Base-by-base conservation (phyloP, 2,888 invertebrate species). In the Carcina quercana region DNA sequence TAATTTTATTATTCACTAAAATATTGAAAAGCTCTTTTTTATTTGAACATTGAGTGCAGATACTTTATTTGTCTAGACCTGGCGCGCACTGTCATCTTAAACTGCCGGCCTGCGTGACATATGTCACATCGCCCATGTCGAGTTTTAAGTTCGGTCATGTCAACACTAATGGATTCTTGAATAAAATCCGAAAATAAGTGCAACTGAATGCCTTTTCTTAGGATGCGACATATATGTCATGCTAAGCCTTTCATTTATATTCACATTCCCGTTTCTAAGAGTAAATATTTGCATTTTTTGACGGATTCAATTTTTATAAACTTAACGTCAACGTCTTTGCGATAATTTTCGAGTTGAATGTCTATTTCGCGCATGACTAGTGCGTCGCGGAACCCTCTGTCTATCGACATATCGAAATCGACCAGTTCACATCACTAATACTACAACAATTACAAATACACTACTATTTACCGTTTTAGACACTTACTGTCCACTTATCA, bases 1-100 rank as follows among this genome's bases (percentile, higher is more conserved):
- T 83, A 79, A 76, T 65, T 68, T 76, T 67, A 67, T 65, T 55
- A 79, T 75, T 75, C 58, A 74, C 79, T 82, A 80, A 76, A 79
- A 74, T 68, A 60, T 82, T 73, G 79, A 80, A 67, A 65, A 83
- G 83, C 83, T 83, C 82, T 71, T 83, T 80, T 78, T 78, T 70
- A 82, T 83, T 83, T 83, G 83, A 83, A 83, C 83, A 83, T 83
- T 79, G 78, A 74, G 79, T 83, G 80, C 80, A 72, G 76, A 71
- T 75, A 75, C 71, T 59, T 70, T 78, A 79, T 79, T 79, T 80
- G 72, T 75, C 79, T 74, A 68, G 62, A 66, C 76, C 66, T 70
- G 79, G 74, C 79, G 79, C 73, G 75, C 80, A 78, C 78, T 71
- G 78, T 74, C 75, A 37, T 59, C 50, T 36, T 43, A n/a, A n/a